These are phyloP conservation scores for Leptogaster cylindrica DNA, from an alignment of 2,888 invertebrate species.

Conservation along the genomic window DNA sequence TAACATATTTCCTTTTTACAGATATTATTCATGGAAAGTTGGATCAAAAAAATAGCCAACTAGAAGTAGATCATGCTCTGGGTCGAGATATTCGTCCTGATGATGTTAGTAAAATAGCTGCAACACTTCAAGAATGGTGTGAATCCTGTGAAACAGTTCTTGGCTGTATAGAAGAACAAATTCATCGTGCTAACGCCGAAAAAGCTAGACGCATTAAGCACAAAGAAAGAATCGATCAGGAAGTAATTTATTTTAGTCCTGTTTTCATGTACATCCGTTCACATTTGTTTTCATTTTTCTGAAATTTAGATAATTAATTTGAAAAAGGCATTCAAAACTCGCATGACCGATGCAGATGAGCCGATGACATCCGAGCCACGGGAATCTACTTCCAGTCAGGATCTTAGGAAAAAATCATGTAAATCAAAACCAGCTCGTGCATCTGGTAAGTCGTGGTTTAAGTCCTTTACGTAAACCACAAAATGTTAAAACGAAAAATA, in stretches of 20 bases:
- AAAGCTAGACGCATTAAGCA: slow-evolving; percentile 82
- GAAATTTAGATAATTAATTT: slow-evolving; percentile 75
- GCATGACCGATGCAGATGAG: slow-evolving; percentile 82
- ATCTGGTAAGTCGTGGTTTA: slow-evolving; percentile 51
- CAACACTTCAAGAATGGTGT: slow-evolving; percentile 87
- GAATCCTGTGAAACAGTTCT: slow-evolving; percentile 87
- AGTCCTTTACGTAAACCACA: slow-evolving; percentile 50
- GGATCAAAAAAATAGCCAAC: slow-evolving; percentile 90
- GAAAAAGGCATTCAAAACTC: slow-evolving; percentile 86
- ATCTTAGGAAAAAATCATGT: slow-evolving; percentile 58
- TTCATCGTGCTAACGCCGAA: slow-evolving; percentile 82
- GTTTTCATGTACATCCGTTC: not conserved
- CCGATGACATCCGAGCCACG: slow-evolving; percentile 78
- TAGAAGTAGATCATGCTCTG: slow-evolving; percentile 93
- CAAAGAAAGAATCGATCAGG: slow-evolving; percentile 82
- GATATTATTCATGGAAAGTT: slow-evolving; percentile 95
- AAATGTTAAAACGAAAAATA: slow-evolving; percentile 5
- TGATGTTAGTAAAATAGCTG: slow-evolving; percentile 81
- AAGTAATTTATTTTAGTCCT: slow-evolving; percentile 66
- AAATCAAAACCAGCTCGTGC: slow-evolving; percentile 58
- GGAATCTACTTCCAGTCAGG: slow-evolving; percentile 62
- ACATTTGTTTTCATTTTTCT: not conserved
- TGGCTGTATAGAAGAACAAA: slow-evolving; percentile 87
- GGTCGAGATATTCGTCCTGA: slow-evolving; percentile 89
- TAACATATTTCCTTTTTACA: slow-evolving; percentile 57